Base-by-base conservation (phyloP, 2,113 vertebrate genomes). In the Boulengeromyrus knoepffleri region DNA sequence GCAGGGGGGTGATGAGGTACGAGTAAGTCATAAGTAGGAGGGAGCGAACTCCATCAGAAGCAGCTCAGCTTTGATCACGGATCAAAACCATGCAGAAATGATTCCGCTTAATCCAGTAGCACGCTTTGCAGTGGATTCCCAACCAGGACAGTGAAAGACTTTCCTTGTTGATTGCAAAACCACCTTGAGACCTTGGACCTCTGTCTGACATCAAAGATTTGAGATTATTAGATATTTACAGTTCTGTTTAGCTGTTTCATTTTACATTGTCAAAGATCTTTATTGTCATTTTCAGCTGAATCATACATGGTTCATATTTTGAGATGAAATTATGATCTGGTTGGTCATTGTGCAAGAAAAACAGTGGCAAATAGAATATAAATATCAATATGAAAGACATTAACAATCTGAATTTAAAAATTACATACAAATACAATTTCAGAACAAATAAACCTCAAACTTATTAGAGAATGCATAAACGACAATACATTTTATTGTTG, bases 1-100 rank as follows among this genome's bases (percentile, higher is more conserved):
- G 36, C 95, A 95, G 91, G 96, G 95, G 5, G 95, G 95, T 56
- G 94, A 97, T 87, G 94, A 97, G 95, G 96, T 96, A 89, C 0
- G 50, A 52, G 50, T 52, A 52, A 52, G 50, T 15, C 50, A 17
- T 52, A 52, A 93, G 93, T 36, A 46, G 19, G 15, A 31, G 5
- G 7, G 46, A 19, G 45, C 6, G 13, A 31, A 13, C 53, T 56
- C 17, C 17, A 56, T 19, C 24, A 58, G 56, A 7, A 58, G 56
- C 24, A 58, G 56, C 21, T 58, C 7, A 58, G 21, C 24, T 58
- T 9, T n/a, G 21, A 24, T 58, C 56, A n/a, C 21, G 24, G 56
- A 24, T 58, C 21, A 58, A n/a, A 58, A n/a, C 56, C 21, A 24
- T 62, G 21, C 24, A n/a, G 56, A 9, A 8, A 9, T 62, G 21